phyloP scores from a whole-genome alignment of 2,888 invertebrate genomes.

The Aplocera efformata region DNA sequence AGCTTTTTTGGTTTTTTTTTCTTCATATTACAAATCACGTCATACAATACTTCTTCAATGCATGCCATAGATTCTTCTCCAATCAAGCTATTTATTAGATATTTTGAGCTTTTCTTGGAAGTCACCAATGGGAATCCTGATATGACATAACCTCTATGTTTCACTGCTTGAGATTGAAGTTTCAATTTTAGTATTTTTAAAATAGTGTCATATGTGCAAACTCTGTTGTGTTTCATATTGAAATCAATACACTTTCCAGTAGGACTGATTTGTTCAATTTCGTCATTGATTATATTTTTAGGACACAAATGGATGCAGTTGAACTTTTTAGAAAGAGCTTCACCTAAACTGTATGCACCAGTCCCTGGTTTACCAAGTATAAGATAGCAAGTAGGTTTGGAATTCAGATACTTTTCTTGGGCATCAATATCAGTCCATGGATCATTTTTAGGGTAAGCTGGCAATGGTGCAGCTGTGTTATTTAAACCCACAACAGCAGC shows the following conservation, averaged over 20 bases:
- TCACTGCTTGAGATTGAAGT: conserved; percentile 68
- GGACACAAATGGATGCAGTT: conserved; percentile 82
- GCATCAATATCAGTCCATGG: conserved; percentile 77
- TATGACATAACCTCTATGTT: conserved; percentile 83
- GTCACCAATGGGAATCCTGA: conserved; percentile 84
- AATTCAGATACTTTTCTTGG: conserved; percentile 66
- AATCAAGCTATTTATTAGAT: conserved; percentile 39
- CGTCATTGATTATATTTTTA: conserved; percentile 73
- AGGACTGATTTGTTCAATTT: conserved; percentile 75
- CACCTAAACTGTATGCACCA: conserved; percentile 74
- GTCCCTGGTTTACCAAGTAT: conserved; percentile 82
- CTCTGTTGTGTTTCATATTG: conserved; percentile 77
- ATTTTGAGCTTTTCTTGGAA: conserved; percentile 42
- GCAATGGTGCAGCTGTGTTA: conserved; percentile 55
- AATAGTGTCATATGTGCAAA: conserved; percentile 72
- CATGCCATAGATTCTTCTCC: conserved; percentile 53
- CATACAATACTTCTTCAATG: conserved; percentile 45
- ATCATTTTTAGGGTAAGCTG: conserved; percentile 38
- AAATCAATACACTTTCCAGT: conserved; percentile 81
- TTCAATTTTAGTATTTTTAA: conserved; percentile 75
- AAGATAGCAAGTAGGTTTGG: conserved; percentile 78
- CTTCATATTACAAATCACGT: conserved; percentile 50
- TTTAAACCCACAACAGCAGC: conserved; percentile 57
- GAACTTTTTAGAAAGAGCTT: conserved; percentile 76
- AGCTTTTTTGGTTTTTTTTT: conserved; percentile 46